phyloP scores from a whole-genome alignment of 2,888 invertebrate genomes.

The Acronicta leporina region DNA sequence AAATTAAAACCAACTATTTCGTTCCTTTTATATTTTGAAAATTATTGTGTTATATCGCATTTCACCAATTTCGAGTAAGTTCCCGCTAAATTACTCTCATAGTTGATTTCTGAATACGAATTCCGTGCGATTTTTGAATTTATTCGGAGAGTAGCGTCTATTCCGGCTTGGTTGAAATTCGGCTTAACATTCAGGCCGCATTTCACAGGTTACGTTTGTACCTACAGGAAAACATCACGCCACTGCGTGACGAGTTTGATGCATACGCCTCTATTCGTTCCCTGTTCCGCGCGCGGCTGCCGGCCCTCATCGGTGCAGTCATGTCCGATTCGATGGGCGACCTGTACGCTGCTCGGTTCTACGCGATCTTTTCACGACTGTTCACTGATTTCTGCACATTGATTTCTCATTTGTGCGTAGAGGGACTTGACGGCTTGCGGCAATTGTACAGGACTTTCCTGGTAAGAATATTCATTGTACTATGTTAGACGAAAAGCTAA shows the following conservation, averaged over 20 bases:
- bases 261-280: conserved; percentile 61
- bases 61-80: too few species aligned
- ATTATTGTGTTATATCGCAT: neutral
- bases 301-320: conserved; percentile 66
- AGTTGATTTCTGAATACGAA: too few species aligned
- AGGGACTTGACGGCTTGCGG: conserved; percentile 65
- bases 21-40: neutral
- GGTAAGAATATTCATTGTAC: conserved; percentile 55
- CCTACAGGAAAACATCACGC: conserved; percentile 60
- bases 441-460: conserved; percentile 61
- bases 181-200: neutral
- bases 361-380: conserved; percentile 65
- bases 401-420: conserved; percentile 62
- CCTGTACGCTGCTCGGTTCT: conserved; percentile 66
- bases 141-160: too few species aligned
- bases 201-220: neutral
- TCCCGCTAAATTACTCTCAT: too few species aligned
- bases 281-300: conserved; percentile 67
- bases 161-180: too few species aligned
- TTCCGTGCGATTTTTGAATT: too few species aligned
- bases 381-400: conserved; percentile 73
- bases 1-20: neutral
- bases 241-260: conserved; percentile 63
- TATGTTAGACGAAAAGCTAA: too few species aligned
- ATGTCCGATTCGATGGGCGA: conserved; percentile 62